Evolutionary conservation across 2,797 vertebrate species (phyloP).

Genomic region (Halcyon leucocephala): DNA sequence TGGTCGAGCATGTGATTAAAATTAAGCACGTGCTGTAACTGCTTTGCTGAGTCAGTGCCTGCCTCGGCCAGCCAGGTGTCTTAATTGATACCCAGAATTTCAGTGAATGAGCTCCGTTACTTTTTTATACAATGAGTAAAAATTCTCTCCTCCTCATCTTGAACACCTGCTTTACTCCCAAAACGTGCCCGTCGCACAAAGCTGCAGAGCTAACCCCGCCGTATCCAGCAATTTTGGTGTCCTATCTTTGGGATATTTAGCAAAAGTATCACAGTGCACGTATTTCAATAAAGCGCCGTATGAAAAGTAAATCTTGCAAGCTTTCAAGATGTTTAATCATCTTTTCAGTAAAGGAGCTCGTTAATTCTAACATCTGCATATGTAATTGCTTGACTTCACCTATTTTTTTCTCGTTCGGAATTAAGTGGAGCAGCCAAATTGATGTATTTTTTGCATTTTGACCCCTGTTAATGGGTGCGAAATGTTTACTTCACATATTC

Average conservation of each 20-base stretch:
- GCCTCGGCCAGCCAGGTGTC: neutral
- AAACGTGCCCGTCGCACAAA: neutral
- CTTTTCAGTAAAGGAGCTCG: slow-evolving; percentile 33
- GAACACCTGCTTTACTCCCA: neutral
- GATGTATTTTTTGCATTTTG: slow-evolving; percentile 24
- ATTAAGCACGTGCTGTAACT: neutral
- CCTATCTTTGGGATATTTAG: neutral
- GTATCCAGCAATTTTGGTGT: neutral
- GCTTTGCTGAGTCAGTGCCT: slow-evolving; percentile 51
- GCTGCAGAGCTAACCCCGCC: neutral
- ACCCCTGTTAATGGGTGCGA: neutral
- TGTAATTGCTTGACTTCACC: slow-evolving; percentile 37
- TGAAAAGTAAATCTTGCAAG: slow-evolving; percentile 38
- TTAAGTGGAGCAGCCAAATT: neutral
- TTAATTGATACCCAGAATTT: slow-evolving; percentile 11
- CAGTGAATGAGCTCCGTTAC: neutral
- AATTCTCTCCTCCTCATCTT: slow-evolving; percentile 9
- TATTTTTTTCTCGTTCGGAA: slow-evolving; percentile 29
- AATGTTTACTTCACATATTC: neutral
- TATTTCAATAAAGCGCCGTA: neutral
- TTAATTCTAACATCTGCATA: slow-evolving; percentile 46
- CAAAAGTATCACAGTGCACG: neutral
- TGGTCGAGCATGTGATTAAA: neutral
- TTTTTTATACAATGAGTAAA: slow-evolving; percentile 26
- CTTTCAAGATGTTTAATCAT: slow-evolving; percentile 57